Base-by-base conservation (phyloP, 2,888 invertebrate species). In the Heliconius ismenius region DNA sequence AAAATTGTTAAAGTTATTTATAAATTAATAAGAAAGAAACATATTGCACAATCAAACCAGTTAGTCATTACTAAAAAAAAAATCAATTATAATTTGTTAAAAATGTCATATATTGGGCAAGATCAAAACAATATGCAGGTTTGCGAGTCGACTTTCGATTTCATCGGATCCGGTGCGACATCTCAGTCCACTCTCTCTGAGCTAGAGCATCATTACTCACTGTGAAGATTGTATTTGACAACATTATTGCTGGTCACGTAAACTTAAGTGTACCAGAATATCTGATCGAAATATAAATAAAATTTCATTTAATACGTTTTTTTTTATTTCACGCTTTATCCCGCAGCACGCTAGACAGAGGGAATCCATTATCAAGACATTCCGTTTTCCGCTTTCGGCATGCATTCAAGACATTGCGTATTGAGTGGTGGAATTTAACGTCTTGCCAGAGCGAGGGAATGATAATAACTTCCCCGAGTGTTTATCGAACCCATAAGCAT, bases 81-180 rank as follows among this genome's bases (percentile, higher is more conserved):
- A 18, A 24, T 67, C 67, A 67, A 67, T 43, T 43, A 43, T 67
- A 26, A 67, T 67, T 24, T 43, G 67, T 67, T 39, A 62, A 49
- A 73, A 62, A 43, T 60, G 36, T 72, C 36, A 26, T 24, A 26
- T 24, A 39, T 54, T 70, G 70, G 32, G 58, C 32, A 60, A 43
- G 54, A 75, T 73, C 76, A 69, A 69, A 74, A 74, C 43, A 86
- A 86, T 81, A 67, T 68, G 73, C 79, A 77, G 80, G 83, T 82
- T 83, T 81, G 79, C 3, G 81, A 78, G 82, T 79, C 82, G 83
- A 85, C 90, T 90, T 90, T 89, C 90, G 85, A 84, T 89, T 88
- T 86, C 84, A 84, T 83, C 85, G 84, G 84, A 86, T 87, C 84
- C 81, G 82, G 83, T 83, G 83, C 77, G 79, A 81, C 83, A 85